Base-by-base conservation (phyloP, 2,113 vertebrate genomes). In the Brachypodius melanocephalos region DNA sequence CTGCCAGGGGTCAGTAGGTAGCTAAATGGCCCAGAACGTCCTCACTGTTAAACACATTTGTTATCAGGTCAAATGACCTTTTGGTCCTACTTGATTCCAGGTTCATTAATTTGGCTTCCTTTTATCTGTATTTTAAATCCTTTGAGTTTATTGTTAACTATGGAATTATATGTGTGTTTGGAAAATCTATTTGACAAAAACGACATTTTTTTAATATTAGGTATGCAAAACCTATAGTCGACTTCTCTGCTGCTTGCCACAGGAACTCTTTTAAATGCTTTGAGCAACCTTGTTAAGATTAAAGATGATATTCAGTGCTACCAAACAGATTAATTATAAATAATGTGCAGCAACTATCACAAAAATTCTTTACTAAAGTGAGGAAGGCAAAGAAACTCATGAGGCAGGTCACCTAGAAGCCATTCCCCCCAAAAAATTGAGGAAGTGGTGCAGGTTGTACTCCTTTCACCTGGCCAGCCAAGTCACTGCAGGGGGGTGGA, bases 401-500 rank as follows among this genome's bases (percentile, higher is more conserved):
- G 36, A 89, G 43, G 14, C 24, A 49, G 18, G 6, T 38, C 51
- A 74, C 22, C 79, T 79, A 52, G 43, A 48, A 63, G 32, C 3
- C 20, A 31, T 31, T 6, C 3, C 2, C 5, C 20, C 4, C 1
- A 6, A 5, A 32, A 61, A 62, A 40, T 1, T 6, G 9, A 88
- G 8, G 26, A 10, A 43, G 8, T 32, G 13, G 11, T 58, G 13
- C 28, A 32, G 11, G 14, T 51, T 26, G 8, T 69, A 8, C 8
- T 62, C 28, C 46, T 84, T 65, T 74, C 67, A 32, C 61, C 38
- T 49, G 29, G 11, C 32, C 45, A 46, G 12, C 42, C 91, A 9
- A 24, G 45, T 74, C 54, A 28, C 46, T n/a, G 31, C 13, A 51
- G 43, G 58, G 48, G 14, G 7, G 1, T 5, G 15, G 20, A 48